Evolutionary conservation across 1,140 invertebrate species (phyloP).

Genomic region (Drosophila santomea): DNA sequence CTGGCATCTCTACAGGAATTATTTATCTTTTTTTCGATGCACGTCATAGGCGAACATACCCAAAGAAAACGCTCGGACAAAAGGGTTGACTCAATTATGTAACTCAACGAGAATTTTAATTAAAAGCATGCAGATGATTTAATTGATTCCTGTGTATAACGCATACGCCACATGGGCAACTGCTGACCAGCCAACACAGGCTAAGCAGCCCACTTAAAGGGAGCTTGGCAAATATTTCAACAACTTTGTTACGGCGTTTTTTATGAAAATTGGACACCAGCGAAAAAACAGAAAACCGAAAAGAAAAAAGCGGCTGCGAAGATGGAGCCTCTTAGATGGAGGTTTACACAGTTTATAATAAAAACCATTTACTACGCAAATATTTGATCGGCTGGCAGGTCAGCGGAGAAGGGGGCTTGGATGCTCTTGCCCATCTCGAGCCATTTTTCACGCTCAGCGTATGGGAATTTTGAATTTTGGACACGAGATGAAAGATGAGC

Average conservation of each 20-base stretch:
- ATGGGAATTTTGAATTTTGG: slow-evolving; percentile 64
- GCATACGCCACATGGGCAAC: slow-evolving; percentile 45
- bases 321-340: slow-evolving; percentile 35
- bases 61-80: slow-evolving; percentile 14
- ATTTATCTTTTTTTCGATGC: not conserved
- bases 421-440: slow-evolving; percentile 40
- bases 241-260: slow-evolving; percentile 72
- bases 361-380: slow-evolving; percentile 82
- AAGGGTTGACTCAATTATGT: slow-evolving; percentile 72
- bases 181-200: slow-evolving; percentile 29
- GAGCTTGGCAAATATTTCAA: slow-evolving; percentile 72
- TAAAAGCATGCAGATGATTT: slow-evolving; percentile 73
- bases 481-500: slow-evolving; percentile 43
- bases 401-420: not conserved
- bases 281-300: slow-evolving; percentile 5
- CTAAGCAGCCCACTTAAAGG: slow-evolving; percentile 46
- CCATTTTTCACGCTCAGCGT: slow-evolving; percentile 75
- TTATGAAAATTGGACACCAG: slow-evolving; percentile 63
- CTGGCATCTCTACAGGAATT: not conserved
- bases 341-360: slow-evolving; percentile 79
- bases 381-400: slow-evolving; percentile 58
- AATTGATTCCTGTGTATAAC: slow-evolving; percentile 64
- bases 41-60: slow-evolving; percentile 10
- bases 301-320: slow-evolving; percentile 1
- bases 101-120: slow-evolving; percentile 70